phyloP scores from a whole-genome alignment of 2,888 invertebrate species.

The Microplitis deprimator region DNA sequence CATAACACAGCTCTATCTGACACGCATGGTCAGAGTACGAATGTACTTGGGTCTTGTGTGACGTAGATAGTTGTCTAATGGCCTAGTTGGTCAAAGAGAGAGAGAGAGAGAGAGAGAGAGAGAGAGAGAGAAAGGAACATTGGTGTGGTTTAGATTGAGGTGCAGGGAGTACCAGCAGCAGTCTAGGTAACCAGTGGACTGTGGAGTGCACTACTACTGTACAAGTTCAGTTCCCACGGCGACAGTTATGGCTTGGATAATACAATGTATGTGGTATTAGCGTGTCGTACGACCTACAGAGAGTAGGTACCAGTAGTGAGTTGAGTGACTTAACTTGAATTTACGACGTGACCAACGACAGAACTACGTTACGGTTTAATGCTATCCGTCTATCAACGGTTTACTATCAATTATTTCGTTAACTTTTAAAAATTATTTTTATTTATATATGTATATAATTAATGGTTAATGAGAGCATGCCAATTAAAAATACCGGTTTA shows the following conservation, averaged over 20 bases:
- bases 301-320: neutral
- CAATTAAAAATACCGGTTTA: too few relatives aligned
- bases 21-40: conserved; percentile 57
- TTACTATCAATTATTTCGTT: neutral
- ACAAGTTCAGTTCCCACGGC: conserved; percentile 43
- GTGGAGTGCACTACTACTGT: conserved; percentile 18
- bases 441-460: neutral
- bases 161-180: conserved; percentile 21
- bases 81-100: neutral
- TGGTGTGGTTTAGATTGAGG: conserved; percentile 13
- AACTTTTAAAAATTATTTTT: neutral
- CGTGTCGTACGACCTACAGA: conserved; percentile 29
- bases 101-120: conserved; percentile 9
- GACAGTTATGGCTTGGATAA: conserved; percentile 57
- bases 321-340: conserved; percentile 58
- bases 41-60: conserved; percentile 56
- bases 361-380: conserved; percentile 45
- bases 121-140: neutral
- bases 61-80: neutral
- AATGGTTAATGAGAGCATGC: too few relatives aligned
- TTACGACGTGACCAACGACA: conserved; percentile 50
- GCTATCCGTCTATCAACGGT: conserved; percentile 28
- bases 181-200: conserved; percentile 34
- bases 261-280: conserved; percentile 53
- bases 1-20: conserved; percentile 56